phyloP scores from a whole-genome alignment of 1,140 invertebrate genomes.

The Euwallacea fornicatus region DNA sequence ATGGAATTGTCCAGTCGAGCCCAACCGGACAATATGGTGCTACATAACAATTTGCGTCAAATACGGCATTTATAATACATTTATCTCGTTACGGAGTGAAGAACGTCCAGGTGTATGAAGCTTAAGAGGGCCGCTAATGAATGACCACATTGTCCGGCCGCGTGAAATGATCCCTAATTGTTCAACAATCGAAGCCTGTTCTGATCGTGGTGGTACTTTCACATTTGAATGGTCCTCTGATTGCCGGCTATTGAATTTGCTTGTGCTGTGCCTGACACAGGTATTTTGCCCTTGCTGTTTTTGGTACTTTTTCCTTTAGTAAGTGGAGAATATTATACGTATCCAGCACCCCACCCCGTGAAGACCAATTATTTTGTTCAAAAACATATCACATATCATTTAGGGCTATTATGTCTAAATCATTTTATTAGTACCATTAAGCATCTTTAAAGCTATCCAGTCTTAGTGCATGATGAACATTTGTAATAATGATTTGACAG shows the following conservation, averaged over 20 bases:
- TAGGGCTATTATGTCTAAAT: conserved; percentile 27
- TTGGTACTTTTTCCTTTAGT: too few species aligned
- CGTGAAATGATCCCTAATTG: conserved; percentile 53
- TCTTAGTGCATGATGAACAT: neutral
- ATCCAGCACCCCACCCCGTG: neutral
- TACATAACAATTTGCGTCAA: conserved; percentile 2
- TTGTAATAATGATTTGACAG: too few species aligned
- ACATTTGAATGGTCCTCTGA: conserved; percentile 45
- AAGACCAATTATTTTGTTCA: conserved; percentile 17
- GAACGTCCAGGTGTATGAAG: conserved; percentile 28
- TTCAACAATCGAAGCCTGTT: conserved; percentile 47
- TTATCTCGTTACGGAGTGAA: conserved; percentile 3
- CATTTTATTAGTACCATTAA: conserved; percentile 1
- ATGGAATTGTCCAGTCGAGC: neutral
- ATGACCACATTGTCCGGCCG: conserved; percentile 47
- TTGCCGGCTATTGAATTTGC: conserved; percentile 32
- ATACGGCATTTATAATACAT: conserved; percentile 2
- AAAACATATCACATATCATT: conserved; percentile 26
- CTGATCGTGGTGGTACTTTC: conserved; percentile 43
- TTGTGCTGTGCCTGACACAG: neutral
- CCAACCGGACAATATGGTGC: conserved; percentile 5
- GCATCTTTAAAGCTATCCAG: neutral
- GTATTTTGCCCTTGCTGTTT: too few species aligned
- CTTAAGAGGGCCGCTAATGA: conserved; percentile 47
- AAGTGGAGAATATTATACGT: too few species aligned